These are phyloP conservation scores for Lithobates pipiens DNA, from an alignment of 2,797 vertebrate genomes.

Conservation along the genomic window DNA sequence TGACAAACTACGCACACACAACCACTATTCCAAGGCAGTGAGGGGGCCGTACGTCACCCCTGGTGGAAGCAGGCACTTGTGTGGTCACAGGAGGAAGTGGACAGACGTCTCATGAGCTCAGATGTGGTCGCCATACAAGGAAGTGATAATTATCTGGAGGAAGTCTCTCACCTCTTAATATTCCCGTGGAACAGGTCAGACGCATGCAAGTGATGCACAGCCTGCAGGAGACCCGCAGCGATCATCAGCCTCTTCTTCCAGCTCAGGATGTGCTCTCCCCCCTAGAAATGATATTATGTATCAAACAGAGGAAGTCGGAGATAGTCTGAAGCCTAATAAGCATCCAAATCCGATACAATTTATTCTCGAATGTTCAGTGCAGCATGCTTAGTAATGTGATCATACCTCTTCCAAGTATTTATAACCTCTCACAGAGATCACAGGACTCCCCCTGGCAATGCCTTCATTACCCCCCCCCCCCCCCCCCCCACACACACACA, in stretches of 20 bases:
- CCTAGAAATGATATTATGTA: conserved; percentile 62
- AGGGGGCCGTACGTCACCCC: background rate
- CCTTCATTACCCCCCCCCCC: no score
- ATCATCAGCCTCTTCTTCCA: conserved; percentile 75
- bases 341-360: no score
- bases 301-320: no score
- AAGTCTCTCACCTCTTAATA: conserved; percentile 74
- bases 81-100: no score
- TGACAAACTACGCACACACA: background rate
- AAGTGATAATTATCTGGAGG: background rate
- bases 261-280: conserved; percentile 62
- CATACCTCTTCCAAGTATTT: background rate
- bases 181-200: conserved; percentile 77
- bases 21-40: background rate
- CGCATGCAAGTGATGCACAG: conserved; percentile 73
- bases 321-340: no score
- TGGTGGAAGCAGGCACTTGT: background rate
- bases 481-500: no score
- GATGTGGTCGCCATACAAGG: no score
- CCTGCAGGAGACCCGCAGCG: conserved; percentile 70
- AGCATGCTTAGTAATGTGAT: no score
- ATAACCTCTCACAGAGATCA: no score
- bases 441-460: no score
- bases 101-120: background rate
- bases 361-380: no score